Percentiles rank a stretch among this genome's conserved stretches.
phyloP scores from a whole-genome alignment of 2,888 invertebrate species.

The Anticlea derivata region DNA sequence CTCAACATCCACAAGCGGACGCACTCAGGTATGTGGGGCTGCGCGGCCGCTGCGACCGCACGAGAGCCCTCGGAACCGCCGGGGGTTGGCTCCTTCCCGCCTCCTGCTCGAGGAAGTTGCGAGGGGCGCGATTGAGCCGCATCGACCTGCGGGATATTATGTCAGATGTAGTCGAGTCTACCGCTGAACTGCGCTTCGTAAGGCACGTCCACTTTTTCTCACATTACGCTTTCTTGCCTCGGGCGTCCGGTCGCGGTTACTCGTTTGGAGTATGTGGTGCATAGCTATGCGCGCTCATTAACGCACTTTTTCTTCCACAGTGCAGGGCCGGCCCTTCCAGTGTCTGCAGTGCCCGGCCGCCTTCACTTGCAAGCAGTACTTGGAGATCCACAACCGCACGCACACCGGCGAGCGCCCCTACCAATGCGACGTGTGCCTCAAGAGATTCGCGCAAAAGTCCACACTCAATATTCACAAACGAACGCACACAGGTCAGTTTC shows the following conservation, averaged over 20 bases:
- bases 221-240: conserved; percentile 18
- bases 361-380: conserved; percentile 84
- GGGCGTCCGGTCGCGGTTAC: conserved; percentile 25
- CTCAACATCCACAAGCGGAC: conserved; percentile 92
- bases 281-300: conserved; percentile 30
- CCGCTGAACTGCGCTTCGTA: background rate
- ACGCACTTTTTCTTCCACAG: conserved; percentile 61
- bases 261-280: conserved; percentile 31
- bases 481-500: conserved; percentile 86
- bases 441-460: conserved; percentile 92
- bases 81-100: background rate
- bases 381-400: conserved; percentile 82
- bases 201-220: background rate
- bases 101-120: background rate
- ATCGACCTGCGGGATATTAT: background rate
- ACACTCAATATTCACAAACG: conserved; percentile 92
- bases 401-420: conserved; percentile 83
- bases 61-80: background rate
- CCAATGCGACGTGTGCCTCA: conserved; percentile 90
- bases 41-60: conserved; percentile 35
- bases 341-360: conserved; percentile 84
- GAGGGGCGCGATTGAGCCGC: background rate
- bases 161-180: too few species aligned
- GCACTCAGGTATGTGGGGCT: conserved; percentile 85
- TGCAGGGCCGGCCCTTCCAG: conserved; percentile 85